These are phyloP conservation scores for Mamestra brassicae DNA, from an alignment of 2,888 invertebrate genomes.

Conservation along the genomic window DNA sequence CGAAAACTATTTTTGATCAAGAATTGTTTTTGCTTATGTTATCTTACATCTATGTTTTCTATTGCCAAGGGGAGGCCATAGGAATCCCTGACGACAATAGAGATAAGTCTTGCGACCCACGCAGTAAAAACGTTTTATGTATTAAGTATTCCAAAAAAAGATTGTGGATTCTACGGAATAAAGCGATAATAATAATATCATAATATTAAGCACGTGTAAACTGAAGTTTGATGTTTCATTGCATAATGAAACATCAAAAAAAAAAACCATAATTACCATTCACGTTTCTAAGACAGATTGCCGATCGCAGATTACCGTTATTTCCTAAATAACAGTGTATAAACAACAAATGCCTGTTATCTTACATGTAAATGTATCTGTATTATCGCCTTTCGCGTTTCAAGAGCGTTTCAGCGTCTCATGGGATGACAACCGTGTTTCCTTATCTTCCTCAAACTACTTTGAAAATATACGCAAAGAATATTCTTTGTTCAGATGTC, in stretches of 20 bases:
- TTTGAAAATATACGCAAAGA: slow-evolving; percentile 63
- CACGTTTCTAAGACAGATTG: neutral
- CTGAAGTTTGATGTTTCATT: too few relatives aligned
- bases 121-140: neutral
- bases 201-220: slow-evolving; percentile 8
- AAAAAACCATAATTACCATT: slow-evolving; percentile 17
- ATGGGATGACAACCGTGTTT: slow-evolving; percentile 64
- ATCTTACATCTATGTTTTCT: neutral
- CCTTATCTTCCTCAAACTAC: slow-evolving; percentile 50
- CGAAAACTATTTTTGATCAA: neutral
- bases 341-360: slow-evolving; percentile 22
- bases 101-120: neutral
- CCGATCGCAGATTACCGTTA: slow-evolving; percentile 11
- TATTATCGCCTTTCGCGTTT: slow-evolving; percentile 48
- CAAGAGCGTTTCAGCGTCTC: slow-evolving; percentile 36
- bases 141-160: neutral
- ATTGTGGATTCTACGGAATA: neutral
- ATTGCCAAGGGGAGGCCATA: slow-evolving; percentile 3
- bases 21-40: neutral
- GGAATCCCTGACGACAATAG: neutral
- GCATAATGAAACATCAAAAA: neutral
- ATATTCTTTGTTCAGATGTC: slow-evolving; percentile 64
- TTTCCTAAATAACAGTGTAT: slow-evolving; percentile 8
- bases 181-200: slow-evolving; percentile 7
- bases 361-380: slow-evolving; percentile 30